Conservation (phyloP, 2,113 vertebrate genomes). For the Erinaceus europaeus region DNA sequence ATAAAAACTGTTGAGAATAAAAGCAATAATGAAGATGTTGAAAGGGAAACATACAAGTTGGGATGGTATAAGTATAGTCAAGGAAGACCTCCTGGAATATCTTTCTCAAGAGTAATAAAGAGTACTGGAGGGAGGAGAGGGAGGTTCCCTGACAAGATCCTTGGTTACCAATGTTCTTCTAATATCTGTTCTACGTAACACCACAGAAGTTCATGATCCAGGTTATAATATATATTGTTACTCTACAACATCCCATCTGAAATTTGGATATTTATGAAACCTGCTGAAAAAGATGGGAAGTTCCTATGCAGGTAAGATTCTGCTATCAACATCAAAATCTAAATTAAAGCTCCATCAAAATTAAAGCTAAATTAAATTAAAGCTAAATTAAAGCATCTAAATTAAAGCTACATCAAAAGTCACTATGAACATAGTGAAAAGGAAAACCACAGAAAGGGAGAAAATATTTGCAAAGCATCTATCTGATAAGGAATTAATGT, state of each 20-base stretch:
- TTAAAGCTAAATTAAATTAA: no score
- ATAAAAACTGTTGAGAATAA: neutral
- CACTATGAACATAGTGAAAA: slow-evolving; percentile 3
- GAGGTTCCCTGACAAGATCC: neutral
- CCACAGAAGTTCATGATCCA: neutral
- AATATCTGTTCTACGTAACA: neutral
- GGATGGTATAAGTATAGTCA: neutral
- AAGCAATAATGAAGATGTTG: neutral
- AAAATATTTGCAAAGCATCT: neutral
- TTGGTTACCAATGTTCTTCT: neutral
- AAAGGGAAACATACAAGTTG: neutral
- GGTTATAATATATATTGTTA: neutral
- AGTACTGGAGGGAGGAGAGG: neutral
- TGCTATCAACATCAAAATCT: no score
- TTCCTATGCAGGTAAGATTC: neutral
- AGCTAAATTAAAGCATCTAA: no score
- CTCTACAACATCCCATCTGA: neutral
- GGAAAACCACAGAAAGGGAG: neutral
- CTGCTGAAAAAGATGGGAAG: neutral
- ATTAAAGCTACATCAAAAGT: neutral
- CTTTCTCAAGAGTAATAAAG: neutral
- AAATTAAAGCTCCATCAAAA: no score
- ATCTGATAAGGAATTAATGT: neutral
- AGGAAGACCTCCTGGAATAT: neutral
- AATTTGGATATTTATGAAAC: neutral